A percentile compares a stretch with the other conserved stretches of the same genome.
These are phyloP conservation scores for Ameiurus melas DNA, from an alignment of 2,113 vertebrate species.

Conservation along the genomic window DNA sequence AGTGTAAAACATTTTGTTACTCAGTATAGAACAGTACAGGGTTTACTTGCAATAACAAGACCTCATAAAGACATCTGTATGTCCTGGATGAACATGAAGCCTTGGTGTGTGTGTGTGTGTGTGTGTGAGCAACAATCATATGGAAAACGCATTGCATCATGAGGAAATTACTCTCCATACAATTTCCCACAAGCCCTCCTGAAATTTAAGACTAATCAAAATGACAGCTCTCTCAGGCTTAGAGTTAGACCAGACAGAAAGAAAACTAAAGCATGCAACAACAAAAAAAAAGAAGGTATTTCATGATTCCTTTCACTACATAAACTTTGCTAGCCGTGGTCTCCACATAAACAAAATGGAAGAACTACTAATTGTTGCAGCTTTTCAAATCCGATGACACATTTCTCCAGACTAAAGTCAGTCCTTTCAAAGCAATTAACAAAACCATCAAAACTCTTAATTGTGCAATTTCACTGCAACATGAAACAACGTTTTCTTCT, in stretches of 20 bases:
- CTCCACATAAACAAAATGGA: not conserved
- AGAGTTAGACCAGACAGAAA: not conserved
- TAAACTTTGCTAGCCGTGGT: not conserved
- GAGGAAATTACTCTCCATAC: conserved; percentile 23
- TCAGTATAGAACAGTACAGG: not conserved
- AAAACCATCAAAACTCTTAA: not conserved
- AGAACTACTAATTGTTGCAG: not conserved
- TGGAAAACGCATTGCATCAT: conserved; percentile 48
- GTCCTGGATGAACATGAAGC: conserved; percentile 27
- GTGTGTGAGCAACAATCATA: conserved; percentile 11
- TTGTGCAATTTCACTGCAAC: not conserved
- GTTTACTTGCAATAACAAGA: conserved; percentile 32
- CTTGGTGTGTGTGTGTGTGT: conserved; percentile 1
- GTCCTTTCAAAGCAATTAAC: not conserved
- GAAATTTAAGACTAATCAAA: conserved; percentile 39
- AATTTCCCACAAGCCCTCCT: conserved; percentile 38
- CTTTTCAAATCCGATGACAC: not conserved
- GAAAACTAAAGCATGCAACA: not conserved
- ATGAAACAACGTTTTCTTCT: not conserved
- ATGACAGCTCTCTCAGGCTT: conserved; percentile 11
- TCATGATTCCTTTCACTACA: not conserved
- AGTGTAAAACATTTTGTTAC: not conserved
- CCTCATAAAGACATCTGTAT: conserved; percentile 35
- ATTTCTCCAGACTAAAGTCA: not conserved
- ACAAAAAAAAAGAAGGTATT: not conserved